These are phyloP conservation scores for Leptobrachium leishanense DNA, from an alignment of 2,113 vertebrate genomes.

Conservation along the genomic window DNA sequence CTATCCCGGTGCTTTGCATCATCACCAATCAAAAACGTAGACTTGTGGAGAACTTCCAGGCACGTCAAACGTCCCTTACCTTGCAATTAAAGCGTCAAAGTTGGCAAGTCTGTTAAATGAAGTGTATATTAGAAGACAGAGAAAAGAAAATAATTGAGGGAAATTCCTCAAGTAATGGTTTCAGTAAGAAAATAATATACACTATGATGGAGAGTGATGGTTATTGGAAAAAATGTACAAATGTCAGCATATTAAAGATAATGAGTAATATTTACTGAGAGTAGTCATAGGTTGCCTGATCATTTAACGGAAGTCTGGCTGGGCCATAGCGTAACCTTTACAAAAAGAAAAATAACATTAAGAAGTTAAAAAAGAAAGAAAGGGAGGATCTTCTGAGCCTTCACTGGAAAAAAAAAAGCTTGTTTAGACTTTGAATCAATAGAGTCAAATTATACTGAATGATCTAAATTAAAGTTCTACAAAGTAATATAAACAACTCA, in stretches of 20 bases:
- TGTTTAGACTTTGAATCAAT: too few species aligned
- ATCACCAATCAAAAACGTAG: conserved; percentile 15
- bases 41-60: conserved; percentile 24
- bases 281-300: background rate
- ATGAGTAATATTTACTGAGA: background rate
- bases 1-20: background rate
- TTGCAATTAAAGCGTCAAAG: conserved; percentile 7
- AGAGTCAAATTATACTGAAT: too few species aligned
- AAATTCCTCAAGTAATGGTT: conserved; percentile 20
- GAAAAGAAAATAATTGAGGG: conserved; percentile 17
- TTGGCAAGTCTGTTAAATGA: background rate
- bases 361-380: too few species aligned
- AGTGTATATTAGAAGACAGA: conserved; percentile 1
- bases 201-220: background rate
- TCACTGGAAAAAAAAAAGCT: too few species aligned
- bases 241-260: background rate
- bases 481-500: too few species aligned
- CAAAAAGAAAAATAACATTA: too few species aligned
- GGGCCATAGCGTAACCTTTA: background rate
- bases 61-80: conserved; percentile 6
- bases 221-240: background rate
- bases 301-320: background rate
- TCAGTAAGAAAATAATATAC: conserved; percentile 7
- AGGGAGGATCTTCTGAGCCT: too few species aligned
- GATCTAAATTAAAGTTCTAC: too few species aligned